phyloP scores from a whole-genome alignment of 2,113 vertebrate species.

The Plectropomus leopardus region DNA sequence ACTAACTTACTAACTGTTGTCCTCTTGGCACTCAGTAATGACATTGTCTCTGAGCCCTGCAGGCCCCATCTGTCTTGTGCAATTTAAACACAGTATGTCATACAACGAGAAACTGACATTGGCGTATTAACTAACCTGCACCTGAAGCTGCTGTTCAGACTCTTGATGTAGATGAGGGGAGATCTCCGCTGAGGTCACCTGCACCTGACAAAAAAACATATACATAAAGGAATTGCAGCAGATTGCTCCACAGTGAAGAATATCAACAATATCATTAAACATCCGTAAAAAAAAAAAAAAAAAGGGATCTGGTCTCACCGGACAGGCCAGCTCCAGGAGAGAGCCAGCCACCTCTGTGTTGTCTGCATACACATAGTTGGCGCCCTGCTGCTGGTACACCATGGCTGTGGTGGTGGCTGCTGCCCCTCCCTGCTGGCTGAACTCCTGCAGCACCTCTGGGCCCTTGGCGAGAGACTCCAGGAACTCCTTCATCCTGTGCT shows the following conservation, averaged over 20 bases:
- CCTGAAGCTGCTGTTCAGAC: slow-evolving; percentile 94
- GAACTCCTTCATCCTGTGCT: slow-evolving; percentile 99
- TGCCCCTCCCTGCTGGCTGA: slow-evolving; percentile 90
- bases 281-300: neutral
- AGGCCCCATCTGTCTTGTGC: neutral
- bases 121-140: slow-evolving; percentile 83
- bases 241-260: neutral
- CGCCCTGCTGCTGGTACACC: slow-evolving; percentile 96
- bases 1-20: too few relatives aligned
- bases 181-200: slow-evolving; percentile 90
- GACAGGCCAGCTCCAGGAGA: slow-evolving; percentile 96
- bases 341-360: slow-evolving; percentile 99
- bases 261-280: neutral
- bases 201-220: slow-evolving; percentile 77
- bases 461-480: slow-evolving; percentile 97
- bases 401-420: slow-evolving; percentile 87
- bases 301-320: slow-evolving; percentile 83
- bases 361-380: slow-evolving; percentile 97
- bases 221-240: neutral
- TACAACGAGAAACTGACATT: neutral
- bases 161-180: slow-evolving; percentile 94
- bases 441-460: slow-evolving; percentile 96
- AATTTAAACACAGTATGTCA: slow-evolving; percentile 13
- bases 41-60: neutral
- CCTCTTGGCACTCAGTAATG: neutral